Evolutionary conservation across 2,797 vertebrate species (phyloP), one percentile per base, ranked within the genome.

Genomic region (Eutrigla gurnardus): DNA sequence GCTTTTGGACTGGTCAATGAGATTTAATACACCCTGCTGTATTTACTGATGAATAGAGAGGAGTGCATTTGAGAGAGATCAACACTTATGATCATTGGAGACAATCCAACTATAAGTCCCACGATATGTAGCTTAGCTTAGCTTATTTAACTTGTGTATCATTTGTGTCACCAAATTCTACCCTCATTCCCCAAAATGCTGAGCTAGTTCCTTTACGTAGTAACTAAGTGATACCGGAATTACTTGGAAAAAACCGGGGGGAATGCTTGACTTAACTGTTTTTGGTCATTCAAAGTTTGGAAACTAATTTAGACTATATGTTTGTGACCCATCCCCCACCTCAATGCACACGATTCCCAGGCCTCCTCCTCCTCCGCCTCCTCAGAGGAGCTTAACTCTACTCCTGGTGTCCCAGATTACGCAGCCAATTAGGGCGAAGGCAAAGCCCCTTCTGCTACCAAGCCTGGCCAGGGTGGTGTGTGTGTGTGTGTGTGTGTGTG

Each of bases 351-450:
- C 15, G 62, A 76, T 65, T 72, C 73, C 75, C 58, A 53, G 61
- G 35, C 75, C 76, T 77, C 49, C 50, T 70, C 71, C 70, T 72
- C 76, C 58, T 71, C 61, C 70, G 78, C 75, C 75, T 81, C 78
- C 73, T 80, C 81, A 47, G 66, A 78, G 73, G 67, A 25, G 86
- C 83, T 93, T 92, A 90, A 85, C 78, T 81, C 84, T 75, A 49
- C 73, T 85, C 71, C 79, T 74, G 58, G 77, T 74, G 84, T 84
- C 87, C 89, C 83, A 90, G 92, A 93, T 93, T 93, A 93, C 43
- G 37, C 75, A 85, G 89, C 87, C 92, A 94, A 92, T 93, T 93
- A 94, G 86, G 70, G 70, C 52, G 65, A 90, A 83, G 91, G 84
- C 83, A 93, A 93, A 94, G 89, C 88, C 83, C 85, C 90, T 88